Evolutionary conservation across 1,140 invertebrate species (phyloP).

Genomic region (Heliothis subflexa): DNA sequence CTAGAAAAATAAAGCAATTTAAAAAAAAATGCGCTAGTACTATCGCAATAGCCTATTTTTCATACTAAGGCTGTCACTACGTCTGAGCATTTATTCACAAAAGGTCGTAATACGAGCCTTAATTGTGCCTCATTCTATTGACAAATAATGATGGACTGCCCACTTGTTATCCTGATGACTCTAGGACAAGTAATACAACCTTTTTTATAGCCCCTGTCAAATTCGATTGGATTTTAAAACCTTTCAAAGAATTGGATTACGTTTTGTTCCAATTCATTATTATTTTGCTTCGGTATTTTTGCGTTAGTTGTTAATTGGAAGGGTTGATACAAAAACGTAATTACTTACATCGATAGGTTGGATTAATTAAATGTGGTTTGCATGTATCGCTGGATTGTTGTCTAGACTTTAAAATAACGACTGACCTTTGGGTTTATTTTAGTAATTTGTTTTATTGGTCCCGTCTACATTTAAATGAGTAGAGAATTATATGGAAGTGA

Average conservation of each 20-base stretch:
- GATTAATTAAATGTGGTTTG: slow-evolving; percentile 5
- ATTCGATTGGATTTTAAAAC: slow-evolving; percentile 26
- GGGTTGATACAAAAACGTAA: slow-evolving; percentile 23
- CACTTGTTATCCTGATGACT: slow-evolving; percentile 30
- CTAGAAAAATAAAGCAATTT: no score
- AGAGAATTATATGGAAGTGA: no score
- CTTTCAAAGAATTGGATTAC: slow-evolving; percentile 16
- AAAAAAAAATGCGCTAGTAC: background rate
- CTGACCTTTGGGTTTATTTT: no score
- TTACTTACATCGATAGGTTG: background rate
- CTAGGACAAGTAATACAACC: background rate
- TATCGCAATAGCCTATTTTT: background rate
- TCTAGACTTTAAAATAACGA: no score
- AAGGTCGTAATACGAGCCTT: slow-evolving; percentile 4
- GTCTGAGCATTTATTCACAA: slow-evolving; percentile 1
- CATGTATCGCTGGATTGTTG: background rate
- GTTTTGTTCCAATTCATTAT: slow-evolving; percentile 14
- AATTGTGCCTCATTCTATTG: slow-evolving; percentile 25
- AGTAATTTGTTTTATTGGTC: no score
- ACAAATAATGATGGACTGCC: slow-evolving; percentile 25
- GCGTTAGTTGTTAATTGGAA: slow-evolving; percentile 22
- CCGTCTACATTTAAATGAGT: no score
- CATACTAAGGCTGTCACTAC: background rate
- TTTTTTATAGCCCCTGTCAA: slow-evolving; percentile 9
- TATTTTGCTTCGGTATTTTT: slow-evolving; percentile 12